Conservation (phyloP, 2,888 invertebrate genomes). For the Caenorhabditis sp. region DNA sequence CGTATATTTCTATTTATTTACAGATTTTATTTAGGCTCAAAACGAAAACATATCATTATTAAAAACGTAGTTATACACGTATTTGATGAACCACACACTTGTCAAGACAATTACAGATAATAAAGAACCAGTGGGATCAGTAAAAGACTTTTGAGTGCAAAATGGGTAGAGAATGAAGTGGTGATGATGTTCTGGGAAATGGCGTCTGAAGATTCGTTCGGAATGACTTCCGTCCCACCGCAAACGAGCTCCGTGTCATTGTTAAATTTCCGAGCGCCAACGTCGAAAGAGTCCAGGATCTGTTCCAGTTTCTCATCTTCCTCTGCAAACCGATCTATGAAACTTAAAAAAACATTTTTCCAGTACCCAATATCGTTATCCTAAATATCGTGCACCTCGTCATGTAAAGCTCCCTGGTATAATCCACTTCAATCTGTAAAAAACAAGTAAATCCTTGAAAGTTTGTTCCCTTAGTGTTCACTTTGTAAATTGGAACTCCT, state of each 20-base stretch:
- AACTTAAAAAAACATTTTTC: not conserved
- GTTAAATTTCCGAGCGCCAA: constrained; percentile 51
- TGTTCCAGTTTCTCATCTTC: constrained; percentile 57
- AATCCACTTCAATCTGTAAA: constrained; percentile 62
- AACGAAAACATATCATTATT: constrained; percentile 38
- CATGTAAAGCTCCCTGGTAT: constrained; percentile 53
- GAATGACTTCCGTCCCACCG: constrained; percentile 14
- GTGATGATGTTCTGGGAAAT: constrained; percentile 40
- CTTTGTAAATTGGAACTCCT: constrained; percentile 51
- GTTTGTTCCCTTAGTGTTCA: not conserved
- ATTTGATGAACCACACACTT: constrained; percentile 39
- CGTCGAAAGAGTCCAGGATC: constrained; percentile 55
- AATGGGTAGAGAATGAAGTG: constrained; percentile 10
- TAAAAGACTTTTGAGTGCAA: not conserved
- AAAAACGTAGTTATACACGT: constrained; percentile 53
- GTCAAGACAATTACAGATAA: constrained; percentile 34
- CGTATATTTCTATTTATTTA: constrained; percentile 29
- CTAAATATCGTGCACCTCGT: constrained; percentile 59
- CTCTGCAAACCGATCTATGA: constrained; percentile 36
- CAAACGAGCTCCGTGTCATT: constrained; percentile 48
- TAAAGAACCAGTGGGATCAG: constrained; percentile 1
- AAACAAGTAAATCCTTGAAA: not conserved
- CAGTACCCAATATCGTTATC: constrained; percentile 62
- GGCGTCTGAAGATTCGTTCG: constrained; percentile 20
- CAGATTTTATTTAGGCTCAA: constrained; percentile 35